Evolutionary conservation across 2,113 vertebrate genomes (phyloP).

Genomic region (Conger conger): DNA sequence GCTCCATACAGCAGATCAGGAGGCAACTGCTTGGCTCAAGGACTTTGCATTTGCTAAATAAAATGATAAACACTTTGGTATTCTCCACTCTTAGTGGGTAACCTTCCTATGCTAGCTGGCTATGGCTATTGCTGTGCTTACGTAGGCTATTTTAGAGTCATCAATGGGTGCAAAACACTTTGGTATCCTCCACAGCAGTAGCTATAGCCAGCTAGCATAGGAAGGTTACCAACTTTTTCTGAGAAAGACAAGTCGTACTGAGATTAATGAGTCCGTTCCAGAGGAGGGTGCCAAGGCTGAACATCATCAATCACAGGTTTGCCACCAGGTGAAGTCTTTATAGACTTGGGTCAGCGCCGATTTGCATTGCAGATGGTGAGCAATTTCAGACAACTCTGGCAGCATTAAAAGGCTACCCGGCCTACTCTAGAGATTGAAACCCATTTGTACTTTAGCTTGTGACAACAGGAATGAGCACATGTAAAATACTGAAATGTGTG

Average conservation of each 20-base stretch:
- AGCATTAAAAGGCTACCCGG: neutral
- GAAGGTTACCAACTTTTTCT: neutral
- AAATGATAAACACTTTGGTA: too few species aligned
- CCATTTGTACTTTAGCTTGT: neutral
- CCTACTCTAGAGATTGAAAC: neutral
- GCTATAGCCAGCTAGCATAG: too few species aligned
- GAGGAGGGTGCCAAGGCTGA: neutral
- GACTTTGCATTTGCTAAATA: too few species aligned
- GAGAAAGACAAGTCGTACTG: neutral
- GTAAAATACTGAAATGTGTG: too few species aligned
- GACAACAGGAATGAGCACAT: neutral
- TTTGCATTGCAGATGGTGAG: slow-evolving; percentile 17
- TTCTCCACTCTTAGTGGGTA: neutral
- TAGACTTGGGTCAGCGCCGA: slow-evolving; percentile 4
- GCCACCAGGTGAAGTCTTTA: neutral
- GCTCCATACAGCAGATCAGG: too few species aligned
- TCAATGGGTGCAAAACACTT: too few species aligned
- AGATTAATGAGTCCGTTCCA: slow-evolving; percentile 1
- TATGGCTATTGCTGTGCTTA: neutral
- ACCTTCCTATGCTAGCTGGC: neutral
- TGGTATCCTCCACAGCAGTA: too few species aligned
- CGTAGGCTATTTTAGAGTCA: too few species aligned
- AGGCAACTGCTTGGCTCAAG: too few species aligned
- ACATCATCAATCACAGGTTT: slow-evolving; percentile 12
- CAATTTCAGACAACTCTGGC: slow-evolving; percentile 9